These are phyloP conservation scores for Otus sunia DNA, from an alignment of 2,113 vertebrate genomes.

Conservation along the genomic window DNA sequence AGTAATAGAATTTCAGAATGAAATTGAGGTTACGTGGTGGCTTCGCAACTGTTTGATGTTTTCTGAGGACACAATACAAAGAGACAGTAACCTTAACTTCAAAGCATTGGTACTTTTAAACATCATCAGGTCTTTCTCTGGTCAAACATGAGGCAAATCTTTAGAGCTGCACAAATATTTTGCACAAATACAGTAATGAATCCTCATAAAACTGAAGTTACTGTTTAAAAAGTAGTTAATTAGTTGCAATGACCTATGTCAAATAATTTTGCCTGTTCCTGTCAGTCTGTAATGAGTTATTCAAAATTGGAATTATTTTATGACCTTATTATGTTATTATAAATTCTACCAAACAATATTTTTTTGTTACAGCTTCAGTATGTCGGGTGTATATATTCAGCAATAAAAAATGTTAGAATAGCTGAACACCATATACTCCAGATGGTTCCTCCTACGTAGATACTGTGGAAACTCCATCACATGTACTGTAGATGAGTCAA, in stretches of 20 bases:
- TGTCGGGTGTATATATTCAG: neutral
- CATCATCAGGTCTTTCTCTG: neutral
- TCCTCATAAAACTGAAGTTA: neutral
- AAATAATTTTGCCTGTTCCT: neutral
- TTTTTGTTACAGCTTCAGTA: neutral
- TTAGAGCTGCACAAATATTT: neutral
- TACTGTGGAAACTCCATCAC: neutral
- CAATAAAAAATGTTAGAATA: neutral
- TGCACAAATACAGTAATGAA: neutral
- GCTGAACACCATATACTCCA: neutral
- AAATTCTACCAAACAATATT: neutral
- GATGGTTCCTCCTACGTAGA: constrained; percentile 17
- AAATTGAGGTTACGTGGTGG: neutral
- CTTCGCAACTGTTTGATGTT: neutral
- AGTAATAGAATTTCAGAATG: neutral
- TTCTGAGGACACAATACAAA: neutral
- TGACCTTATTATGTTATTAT: neutral
- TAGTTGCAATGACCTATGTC: neutral
- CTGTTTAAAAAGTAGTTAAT: neutral
- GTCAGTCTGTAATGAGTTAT: neutral
- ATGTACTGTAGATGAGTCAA: neutral
- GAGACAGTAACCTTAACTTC: neutral
- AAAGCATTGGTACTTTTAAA: neutral
- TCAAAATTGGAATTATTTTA: neutral
- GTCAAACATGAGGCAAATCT: neutral